These are phyloP conservation scores for Ciconia boyciana DNA, from an alignment of 2,113 vertebrate species.

Conservation along the genomic window DNA sequence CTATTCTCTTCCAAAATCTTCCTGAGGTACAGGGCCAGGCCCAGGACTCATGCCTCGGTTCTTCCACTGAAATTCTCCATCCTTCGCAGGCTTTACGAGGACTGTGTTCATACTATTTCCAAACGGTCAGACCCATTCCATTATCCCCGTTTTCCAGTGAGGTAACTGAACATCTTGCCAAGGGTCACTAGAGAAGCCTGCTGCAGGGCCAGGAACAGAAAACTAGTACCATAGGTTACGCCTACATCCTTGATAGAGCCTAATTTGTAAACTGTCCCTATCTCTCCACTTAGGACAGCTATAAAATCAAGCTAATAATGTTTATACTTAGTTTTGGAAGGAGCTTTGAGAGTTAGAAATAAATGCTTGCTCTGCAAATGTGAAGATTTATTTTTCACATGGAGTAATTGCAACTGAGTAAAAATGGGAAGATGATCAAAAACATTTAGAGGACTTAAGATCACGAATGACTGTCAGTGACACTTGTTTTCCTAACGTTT, in stretches of 20 bases:
- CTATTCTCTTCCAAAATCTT: not conserved
- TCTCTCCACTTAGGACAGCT: slow-evolving; percentile 1
- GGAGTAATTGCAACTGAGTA: not conserved
- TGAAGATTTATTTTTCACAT: slow-evolving; percentile 11
- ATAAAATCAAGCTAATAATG: slow-evolving; percentile 30
- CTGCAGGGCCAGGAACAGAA: not conserved
- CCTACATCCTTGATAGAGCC: not conserved
- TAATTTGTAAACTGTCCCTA: slow-evolving; percentile 15
- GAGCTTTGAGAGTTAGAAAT: slow-evolving; percentile 8
- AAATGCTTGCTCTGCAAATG: slow-evolving; percentile 34
- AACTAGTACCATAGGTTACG: not conserved
- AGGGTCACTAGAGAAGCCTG: not conserved
- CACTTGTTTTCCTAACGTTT: not conserved
- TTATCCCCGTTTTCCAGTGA: not conserved
- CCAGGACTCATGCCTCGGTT: not conserved
- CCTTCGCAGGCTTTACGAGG: not conserved
- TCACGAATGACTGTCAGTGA: not conserved
- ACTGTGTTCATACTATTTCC: not conserved
- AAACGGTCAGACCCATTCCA: not conserved
- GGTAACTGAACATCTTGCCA: not conserved
- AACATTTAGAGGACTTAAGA: not conserved
- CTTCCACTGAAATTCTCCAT: not conserved
- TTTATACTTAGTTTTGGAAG: slow-evolving; percentile 33
- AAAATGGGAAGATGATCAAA: slow-evolving; percentile 19
- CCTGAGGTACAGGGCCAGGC: not conserved